phyloP scores from a whole-genome alignment of 2,888 invertebrate species.

The Microplitis manilae region DNA sequence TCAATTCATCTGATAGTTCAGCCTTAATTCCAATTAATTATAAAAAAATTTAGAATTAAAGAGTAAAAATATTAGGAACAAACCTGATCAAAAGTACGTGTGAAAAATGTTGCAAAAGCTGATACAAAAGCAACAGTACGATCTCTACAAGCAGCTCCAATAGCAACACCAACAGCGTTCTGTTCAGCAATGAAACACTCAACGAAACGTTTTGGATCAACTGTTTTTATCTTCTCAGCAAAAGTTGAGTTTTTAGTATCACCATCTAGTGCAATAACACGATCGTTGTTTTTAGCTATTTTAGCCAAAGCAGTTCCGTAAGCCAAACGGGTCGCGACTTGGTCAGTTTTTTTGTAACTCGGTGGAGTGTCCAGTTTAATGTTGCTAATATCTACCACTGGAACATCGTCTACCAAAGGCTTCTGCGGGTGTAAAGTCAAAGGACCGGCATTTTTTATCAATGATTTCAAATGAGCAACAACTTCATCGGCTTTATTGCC shows the following conservation, averaged over 20 bases:
- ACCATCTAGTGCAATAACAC: conserved; percentile 95
- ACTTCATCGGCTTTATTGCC: conserved; percentile 85
- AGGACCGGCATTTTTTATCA: conserved; percentile 80
- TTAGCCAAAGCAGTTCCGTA: conserved; percentile 96
- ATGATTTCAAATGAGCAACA: conserved; percentile 76
- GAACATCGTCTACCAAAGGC: conserved; percentile 80
- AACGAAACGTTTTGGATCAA: conserved; percentile 83
- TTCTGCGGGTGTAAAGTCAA: conserved; percentile 77
- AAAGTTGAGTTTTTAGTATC: conserved; percentile 99
- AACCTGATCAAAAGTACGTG: conserved; percentile 96
- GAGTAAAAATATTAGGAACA: conserved; percentile 17
- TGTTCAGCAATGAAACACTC: conserved; percentile 99
- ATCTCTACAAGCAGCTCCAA: conserved; percentile 93
- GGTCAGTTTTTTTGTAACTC: conserved; percentile 83
- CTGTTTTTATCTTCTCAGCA: conserved; percentile 91
- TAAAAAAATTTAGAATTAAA: conserved; percentile 5
- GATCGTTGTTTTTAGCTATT: conserved; percentile 75
- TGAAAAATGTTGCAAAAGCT: conserved; percentile 98
- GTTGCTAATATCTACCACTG: conserved; percentile 81
- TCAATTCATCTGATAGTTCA: too few relatives aligned
- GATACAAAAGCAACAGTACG: conserved; percentile 95
- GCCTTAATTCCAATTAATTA: not conserved
- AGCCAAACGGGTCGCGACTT: conserved; percentile 91
- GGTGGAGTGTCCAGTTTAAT: conserved; percentile 86
- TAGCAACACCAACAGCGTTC: conserved; percentile 95